phyloP scores from a whole-genome alignment of 1,140 invertebrate genomes.

The Drosophila prosaltans region DNA sequence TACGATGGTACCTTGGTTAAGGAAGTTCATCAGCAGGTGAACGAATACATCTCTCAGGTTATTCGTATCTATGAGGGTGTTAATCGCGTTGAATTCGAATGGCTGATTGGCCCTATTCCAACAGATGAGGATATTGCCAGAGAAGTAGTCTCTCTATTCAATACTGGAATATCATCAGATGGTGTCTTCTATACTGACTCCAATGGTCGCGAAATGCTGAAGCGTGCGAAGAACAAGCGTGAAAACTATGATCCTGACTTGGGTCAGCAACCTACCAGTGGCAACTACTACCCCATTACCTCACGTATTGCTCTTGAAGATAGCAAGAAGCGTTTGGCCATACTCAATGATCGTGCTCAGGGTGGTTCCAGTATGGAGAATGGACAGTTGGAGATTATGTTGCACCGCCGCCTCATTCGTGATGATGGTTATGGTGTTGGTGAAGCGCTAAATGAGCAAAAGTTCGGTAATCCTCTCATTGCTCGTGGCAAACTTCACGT shows the following conservation, averaged over 20 bases:
- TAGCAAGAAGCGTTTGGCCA: constrained; percentile 84
- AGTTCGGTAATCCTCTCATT: constrained; percentile 90
- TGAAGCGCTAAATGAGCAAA: constrained; percentile 95
- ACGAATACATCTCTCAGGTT: constrained; percentile 92
- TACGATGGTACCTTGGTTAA: constrained; percentile 88
- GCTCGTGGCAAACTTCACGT: constrained; percentile 90
- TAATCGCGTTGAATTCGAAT: constrained; percentile 93
- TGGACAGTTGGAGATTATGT: constrained; percentile 92
- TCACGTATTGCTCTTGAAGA: constrained; percentile 89
- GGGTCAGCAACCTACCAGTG: constrained; percentile 87
- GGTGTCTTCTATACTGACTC: constrained; percentile 95
- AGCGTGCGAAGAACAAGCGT: constrained; percentile 88
- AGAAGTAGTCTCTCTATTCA: constrained; percentile 91
- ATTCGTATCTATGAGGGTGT: constrained; percentile 89
- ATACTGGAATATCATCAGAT: constrained; percentile 86
- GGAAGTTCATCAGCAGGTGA: constrained; percentile 92
- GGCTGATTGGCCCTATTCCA: constrained; percentile 97
- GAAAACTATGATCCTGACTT: constrained; percentile 89
- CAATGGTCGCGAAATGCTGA: constrained; percentile 95
- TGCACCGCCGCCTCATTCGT: constrained; percentile 92
- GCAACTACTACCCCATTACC: constrained; percentile 97
- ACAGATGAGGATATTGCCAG: constrained; percentile 89
- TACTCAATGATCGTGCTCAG: constrained; percentile 94
- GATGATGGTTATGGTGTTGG: constrained; percentile 97
- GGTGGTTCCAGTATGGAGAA: constrained; percentile 91